Conservation (phyloP, 1,140 invertebrate species). For the Neodiprion pinetum region DNA sequence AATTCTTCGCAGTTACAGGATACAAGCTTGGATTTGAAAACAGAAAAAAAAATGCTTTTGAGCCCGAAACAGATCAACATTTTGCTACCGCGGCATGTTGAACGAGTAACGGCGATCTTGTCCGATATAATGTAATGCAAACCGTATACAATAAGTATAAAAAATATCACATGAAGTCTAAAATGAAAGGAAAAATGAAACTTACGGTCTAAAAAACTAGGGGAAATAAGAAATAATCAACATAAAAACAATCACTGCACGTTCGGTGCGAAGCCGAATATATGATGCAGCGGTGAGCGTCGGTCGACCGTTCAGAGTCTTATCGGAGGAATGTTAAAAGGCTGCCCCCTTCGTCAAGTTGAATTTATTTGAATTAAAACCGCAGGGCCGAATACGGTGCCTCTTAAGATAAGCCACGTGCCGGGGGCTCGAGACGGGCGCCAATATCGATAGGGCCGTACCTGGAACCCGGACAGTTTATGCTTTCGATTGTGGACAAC, state of each 20-base stretch:
- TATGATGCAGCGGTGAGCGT: neutral
- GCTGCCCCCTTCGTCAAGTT: conserved; percentile 56
- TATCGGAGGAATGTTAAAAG: conserved; percentile 63
- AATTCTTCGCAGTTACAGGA: too few relatives aligned
- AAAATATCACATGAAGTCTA: neutral
- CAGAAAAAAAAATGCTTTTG: too few relatives aligned
- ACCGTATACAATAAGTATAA: too few relatives aligned
- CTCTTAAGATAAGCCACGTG: conserved; percentile 43
- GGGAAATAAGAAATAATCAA: too few relatives aligned
- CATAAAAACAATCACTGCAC: neutral
- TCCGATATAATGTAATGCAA: too few relatives aligned
- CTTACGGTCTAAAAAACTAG: too few relatives aligned
- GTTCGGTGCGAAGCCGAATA: neutral
- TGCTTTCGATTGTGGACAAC: conserved; percentile 61
- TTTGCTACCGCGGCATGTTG: too few relatives aligned
- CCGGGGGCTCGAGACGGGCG: conserved; percentile 25
- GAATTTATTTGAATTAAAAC: conserved; percentile 63
- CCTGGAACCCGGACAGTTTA: conserved; percentile 54
- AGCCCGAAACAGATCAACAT: too few relatives aligned
- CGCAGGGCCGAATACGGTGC: conserved; percentile 38
- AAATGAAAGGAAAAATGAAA: neutral
- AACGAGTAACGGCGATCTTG: too few relatives aligned
- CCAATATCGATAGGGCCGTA: conserved; percentile 23
- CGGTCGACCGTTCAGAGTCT: neutral
- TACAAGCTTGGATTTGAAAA: too few relatives aligned